Conservation (phyloP, 2,888 invertebrate species). For the Drosophila robusta region DNA sequence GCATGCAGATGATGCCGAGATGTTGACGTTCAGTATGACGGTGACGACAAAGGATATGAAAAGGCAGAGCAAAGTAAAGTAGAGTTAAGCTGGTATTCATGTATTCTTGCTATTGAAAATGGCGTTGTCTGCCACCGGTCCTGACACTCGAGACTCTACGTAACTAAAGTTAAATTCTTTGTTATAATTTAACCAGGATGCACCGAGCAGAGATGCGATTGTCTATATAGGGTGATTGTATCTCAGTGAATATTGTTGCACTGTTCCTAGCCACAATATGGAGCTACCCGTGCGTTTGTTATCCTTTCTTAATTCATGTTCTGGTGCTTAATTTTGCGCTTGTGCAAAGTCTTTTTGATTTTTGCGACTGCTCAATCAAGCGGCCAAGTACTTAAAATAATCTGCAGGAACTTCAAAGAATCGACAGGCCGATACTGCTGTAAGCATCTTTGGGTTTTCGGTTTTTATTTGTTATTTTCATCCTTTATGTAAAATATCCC, state of each 20-base stretch:
- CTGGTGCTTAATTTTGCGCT: neutral
- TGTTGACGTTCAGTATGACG: slow-evolving; percentile 46
- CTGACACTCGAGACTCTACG: slow-evolving; percentile 3
- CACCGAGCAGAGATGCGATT: slow-evolving; percentile 7
- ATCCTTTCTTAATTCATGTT: slow-evolving; percentile 1
- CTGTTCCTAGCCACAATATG: neutral
- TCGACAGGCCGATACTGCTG: slow-evolving; percentile 5
- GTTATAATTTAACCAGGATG: slow-evolving; percentile 21
- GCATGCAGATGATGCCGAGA: slow-evolving; percentile 50
- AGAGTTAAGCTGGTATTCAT: slow-evolving; percentile 58
- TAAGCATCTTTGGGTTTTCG: slow-evolving; percentile 18
- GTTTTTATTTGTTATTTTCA: slow-evolving; percentile 32
- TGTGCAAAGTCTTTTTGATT: neutral
- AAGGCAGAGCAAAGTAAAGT: slow-evolving; percentile 51
- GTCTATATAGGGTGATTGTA: neutral
- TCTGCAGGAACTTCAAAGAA: slow-evolving; percentile 1
- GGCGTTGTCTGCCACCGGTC: slow-evolving; percentile 14
- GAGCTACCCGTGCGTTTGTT: neutral
- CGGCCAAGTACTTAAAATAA: slow-evolving; percentile 4
- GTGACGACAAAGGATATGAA: slow-evolving; percentile 58
- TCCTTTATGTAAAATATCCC: slow-evolving; percentile 51
- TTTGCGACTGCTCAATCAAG: slow-evolving; percentile 12
- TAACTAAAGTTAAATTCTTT: slow-evolving; percentile 16
- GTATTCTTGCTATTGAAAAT: slow-evolving; percentile 53
- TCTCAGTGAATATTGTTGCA: neutral